Percentiles rank a stretch among this genome's conserved stretches.
Conservation (phyloP, 2,797 vertebrate species). For the Lophura swinhoii region DNA sequence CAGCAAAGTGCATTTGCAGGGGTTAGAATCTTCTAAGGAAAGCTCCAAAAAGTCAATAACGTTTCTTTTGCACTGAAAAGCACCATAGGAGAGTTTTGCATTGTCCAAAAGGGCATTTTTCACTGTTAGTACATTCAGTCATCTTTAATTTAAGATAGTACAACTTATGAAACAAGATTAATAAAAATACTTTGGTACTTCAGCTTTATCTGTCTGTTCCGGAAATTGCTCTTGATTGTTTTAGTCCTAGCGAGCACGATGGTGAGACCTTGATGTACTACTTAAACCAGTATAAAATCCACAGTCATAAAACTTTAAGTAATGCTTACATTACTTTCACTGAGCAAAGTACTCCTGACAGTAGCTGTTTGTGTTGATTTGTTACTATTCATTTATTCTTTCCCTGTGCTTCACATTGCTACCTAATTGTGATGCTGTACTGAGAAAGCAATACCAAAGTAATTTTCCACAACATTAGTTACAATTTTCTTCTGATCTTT, state of each 20-base stretch:
- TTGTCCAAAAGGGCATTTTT: conserved; percentile 27
- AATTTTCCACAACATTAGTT: conserved; percentile 89
- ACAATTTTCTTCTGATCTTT: conserved; percentile 86
- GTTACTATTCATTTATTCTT: conserved; percentile 83
- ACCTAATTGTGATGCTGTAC: conserved; percentile 90
- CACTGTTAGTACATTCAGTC: not conserved
- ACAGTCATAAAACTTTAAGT: conserved; percentile 81
- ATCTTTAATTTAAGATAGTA: conserved; percentile 12
- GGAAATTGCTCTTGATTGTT: conserved; percentile 30
- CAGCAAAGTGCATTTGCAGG: not conserved
- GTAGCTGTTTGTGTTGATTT: conserved; percentile 89
- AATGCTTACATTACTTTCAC: conserved; percentile 82
- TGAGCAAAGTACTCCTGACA: conserved; percentile 86
- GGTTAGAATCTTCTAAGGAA: not conserved
- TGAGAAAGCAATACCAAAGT: conserved; percentile 87
- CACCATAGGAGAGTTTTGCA: not conserved
- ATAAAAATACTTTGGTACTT: conserved; percentile 52
- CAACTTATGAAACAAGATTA: conserved; percentile 51
- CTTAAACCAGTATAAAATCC: conserved; percentile 72
- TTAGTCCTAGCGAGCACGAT: conserved; percentile 18
- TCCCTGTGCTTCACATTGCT: conserved; percentile 77
- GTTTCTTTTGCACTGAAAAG: not conserved
- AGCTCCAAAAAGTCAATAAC: not conserved
- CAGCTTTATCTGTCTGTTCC: not conserved
- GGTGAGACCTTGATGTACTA: conserved; percentile 56